These are phyloP conservation scores for Synanthedon myopaeformis DNA, from an alignment of 2,888 invertebrate genomes.

Conservation along the genomic window DNA sequence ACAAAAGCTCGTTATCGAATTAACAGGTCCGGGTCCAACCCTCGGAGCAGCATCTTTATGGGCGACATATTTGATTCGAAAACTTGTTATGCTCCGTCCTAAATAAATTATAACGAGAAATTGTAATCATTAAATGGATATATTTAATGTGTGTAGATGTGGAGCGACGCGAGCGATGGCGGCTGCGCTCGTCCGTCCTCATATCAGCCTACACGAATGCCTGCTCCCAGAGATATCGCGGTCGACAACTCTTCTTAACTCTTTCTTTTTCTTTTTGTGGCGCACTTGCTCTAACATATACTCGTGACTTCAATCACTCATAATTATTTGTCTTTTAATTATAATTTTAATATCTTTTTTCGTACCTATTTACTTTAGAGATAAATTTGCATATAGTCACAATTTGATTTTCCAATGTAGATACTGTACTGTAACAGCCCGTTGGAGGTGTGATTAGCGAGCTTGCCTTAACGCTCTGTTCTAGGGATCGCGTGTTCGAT, in stretches of 20 bases:
- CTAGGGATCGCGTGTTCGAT: too few species aligned
- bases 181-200: constrained; percentile 12
- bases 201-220: constrained; percentile 64
- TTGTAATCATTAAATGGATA: constrained; percentile 68
- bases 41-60: constrained; percentile 67
- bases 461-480: too few species aligned
- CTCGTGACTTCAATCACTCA: background rate
- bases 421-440: too few species aligned
- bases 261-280: constrained; percentile 45
- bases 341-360: too few species aligned
- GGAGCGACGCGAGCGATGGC: constrained; percentile 22
- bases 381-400: too few species aligned
- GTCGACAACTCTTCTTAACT: constrained; percentile 35
- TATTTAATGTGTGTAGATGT: constrained; percentile 63
- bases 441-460: too few species aligned
- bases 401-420: too few species aligned
- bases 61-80: constrained; percentile 70
- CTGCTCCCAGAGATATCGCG: constrained; percentile 52
- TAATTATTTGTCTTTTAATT: too few species aligned
- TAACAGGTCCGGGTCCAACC: constrained; percentile 58
- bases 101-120: constrained; percentile 71
- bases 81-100: constrained; percentile 70
- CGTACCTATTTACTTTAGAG: too few species aligned
- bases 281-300: constrained; percentile 8
- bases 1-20: constrained; percentile 61